Base-by-base conservation (phyloP, 2,797 vertebrate genomes). In the Peromyscus melanophrys region DNA sequence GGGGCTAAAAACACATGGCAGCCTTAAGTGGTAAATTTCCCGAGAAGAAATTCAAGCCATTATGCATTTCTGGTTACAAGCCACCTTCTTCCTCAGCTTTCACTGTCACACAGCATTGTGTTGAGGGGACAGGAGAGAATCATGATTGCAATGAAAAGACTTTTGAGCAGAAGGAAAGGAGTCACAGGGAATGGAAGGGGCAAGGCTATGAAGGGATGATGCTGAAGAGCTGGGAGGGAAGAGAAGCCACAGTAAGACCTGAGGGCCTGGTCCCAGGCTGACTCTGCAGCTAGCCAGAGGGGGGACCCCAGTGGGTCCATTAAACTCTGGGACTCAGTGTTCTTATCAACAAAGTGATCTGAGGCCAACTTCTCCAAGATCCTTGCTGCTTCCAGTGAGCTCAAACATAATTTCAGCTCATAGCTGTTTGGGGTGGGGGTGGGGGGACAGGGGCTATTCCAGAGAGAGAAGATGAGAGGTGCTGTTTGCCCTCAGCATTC, bases 1-100 rank as follows among this genome's bases (percentile, higher is more conserved):
- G 49, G 14, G 19, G 27, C 69, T 92, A 91, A 77, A 88, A 87
- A 80, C 89, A 67, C 31, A 86, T 12, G 34, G 57, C 65, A 88
- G 76, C 61, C 93, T 25, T 87, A 94, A 95, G 59, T 78, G 76
- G 73, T 80, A 92, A 75, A 97, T 96, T 95, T 94, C 85, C 83
- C 49, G 76, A 88, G 78, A 89, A 89, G 46, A 93, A 40, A 85
- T 37, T 80, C 76, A 59, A 25, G 86, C 59, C 76, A 55, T 95
- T 59, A 49, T 34, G 29, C 31, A 63, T 83, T 95, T 52, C 73
- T 61, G 63, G 37, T 63, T 57, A 10, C 80, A 49, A 96, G 49
- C 5, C 40, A 83, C 49, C 77, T 67, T 57, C 57, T 71, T 89
- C 78, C 82, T 65, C 67, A 69, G 87, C 46, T 65, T 92, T 95